phyloP scores from a whole-genome alignment of 2,797 vertebrate genomes.

The Phrynocephalus vlangalii region DNA sequence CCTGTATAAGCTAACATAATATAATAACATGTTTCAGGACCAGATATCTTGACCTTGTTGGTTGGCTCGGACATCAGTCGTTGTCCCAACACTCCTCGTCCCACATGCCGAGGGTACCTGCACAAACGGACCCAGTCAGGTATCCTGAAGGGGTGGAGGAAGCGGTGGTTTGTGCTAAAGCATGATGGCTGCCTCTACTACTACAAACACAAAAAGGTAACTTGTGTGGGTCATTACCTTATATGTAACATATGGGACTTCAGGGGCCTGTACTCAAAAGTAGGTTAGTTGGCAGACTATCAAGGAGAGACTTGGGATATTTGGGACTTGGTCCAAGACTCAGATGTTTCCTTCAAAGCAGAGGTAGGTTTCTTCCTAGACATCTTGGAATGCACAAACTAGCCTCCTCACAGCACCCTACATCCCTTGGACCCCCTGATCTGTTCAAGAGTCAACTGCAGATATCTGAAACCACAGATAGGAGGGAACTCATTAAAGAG shows the following conservation, averaged over 20 bases:
- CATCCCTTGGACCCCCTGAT: too few species aligned
- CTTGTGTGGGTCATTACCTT: not conserved
- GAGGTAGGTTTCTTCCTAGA: too few species aligned
- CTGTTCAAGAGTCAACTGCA: too few species aligned
- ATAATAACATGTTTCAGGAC: constrained; percentile 77
- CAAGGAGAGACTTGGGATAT: not conserved
- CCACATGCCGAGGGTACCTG: constrained; percentile 88
- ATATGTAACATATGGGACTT: not conserved
- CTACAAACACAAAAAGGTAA: constrained; percentile 91
- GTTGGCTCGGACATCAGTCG: constrained; percentile 91
- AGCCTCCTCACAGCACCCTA: too few species aligned
- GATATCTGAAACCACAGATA: too few species aligned
- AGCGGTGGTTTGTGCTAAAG: constrained; percentile 92
- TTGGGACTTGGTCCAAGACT: not conserved
- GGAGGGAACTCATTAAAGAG: too few species aligned
- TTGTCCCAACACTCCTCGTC: constrained; percentile 86
- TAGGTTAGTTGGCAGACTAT: too few species aligned
- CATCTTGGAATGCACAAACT: too few species aligned
- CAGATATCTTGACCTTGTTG: constrained; percentile 86
- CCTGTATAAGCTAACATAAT: not conserved
- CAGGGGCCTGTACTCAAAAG: not conserved
- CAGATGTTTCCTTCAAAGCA: not conserved
- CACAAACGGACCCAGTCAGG: constrained; percentile 90
- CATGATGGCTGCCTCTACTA: constrained; percentile 89
- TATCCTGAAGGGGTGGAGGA: constrained; percentile 91